A percentile compares a stretch with the other conserved stretches of the same genome.
These are phyloP conservation scores for Tetranychus truncatus DNA, from an alignment of 2,888 invertebrate genomes.

Conservation along the genomic window DNA sequence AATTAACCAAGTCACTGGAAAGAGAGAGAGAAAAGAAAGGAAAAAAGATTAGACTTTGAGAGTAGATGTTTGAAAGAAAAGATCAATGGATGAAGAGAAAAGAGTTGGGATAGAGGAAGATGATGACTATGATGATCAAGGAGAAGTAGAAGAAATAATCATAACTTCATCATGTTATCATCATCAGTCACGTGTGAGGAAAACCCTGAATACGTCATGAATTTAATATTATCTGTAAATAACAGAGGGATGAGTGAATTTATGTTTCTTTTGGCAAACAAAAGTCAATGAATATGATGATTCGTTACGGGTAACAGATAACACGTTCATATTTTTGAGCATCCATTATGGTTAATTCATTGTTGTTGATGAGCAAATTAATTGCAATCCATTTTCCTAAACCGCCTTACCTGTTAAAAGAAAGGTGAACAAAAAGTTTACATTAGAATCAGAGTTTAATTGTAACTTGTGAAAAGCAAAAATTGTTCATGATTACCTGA, in stretches of 20 bases:
- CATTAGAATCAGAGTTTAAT: no score
- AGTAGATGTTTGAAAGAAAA: background rate
- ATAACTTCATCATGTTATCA: background rate
- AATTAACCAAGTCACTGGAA: background rate
- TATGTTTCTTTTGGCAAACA: background rate
- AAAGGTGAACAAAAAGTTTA: no score
- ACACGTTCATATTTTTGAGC: no score
- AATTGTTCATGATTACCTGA: no score
- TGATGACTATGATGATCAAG: background rate
- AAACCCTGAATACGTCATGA: constrained; percentile 1
- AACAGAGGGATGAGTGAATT: background rate
- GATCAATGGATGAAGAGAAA: background rate
- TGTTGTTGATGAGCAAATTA: no score
- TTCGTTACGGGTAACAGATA: background rate
- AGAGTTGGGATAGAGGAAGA: background rate
- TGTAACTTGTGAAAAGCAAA: no score
- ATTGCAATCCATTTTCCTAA: no score
- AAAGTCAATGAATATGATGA: background rate
- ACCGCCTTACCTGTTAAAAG: no score
- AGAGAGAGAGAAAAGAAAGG: background rate
- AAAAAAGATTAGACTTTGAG: background rate
- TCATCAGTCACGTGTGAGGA: background rate
- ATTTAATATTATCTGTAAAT: background rate
- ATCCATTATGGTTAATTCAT: no score
- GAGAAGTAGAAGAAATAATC: background rate